These are phyloP conservation scores for Bufo bufo DNA, from an alignment of 2,113 vertebrate genomes.

Conservation along the genomic window DNA sequence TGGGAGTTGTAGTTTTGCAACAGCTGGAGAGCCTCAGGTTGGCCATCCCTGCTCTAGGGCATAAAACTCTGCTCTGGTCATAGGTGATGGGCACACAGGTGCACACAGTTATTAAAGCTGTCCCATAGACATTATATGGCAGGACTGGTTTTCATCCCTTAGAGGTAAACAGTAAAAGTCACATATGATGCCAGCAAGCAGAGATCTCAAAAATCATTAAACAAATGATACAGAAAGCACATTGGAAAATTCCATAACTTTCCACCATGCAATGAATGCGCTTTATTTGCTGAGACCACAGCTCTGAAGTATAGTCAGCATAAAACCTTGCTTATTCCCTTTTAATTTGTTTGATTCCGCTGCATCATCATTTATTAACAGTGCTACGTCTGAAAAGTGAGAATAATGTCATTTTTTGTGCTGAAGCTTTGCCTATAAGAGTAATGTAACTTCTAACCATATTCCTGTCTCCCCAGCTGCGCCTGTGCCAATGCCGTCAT, in stretches of 20 bases:
- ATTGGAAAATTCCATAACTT: background rate
- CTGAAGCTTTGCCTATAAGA: background rate
- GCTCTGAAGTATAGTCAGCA: too few relatives aligned
- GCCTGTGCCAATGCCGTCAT: conserved; percentile 80
- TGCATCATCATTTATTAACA: too few relatives aligned
- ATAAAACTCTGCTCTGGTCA: background rate
- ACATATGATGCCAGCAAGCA: background rate
- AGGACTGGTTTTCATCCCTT: background rate
- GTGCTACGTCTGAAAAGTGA: too few relatives aligned
- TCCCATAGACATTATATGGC: too few relatives aligned
- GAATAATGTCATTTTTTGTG: too few relatives aligned
- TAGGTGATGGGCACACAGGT: background rate
- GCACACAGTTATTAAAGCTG: too few relatives aligned
- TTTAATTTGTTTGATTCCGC: too few relatives aligned
- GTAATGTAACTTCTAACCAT: background rate
- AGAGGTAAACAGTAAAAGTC: background rate
- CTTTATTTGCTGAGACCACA: too few relatives aligned
- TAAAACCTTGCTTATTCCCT: too few relatives aligned
- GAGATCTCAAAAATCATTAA: background rate
- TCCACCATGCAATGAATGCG: background rate
- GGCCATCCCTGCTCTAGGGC: background rate
- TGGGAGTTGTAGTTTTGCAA: too few relatives aligned
- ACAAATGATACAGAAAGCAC: background rate
- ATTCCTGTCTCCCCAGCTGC: conserved; percentile 70
- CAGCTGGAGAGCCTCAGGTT: too few relatives aligned